Evolutionary conservation across 1,140 invertebrate species (phyloP), one percentile per base, ranked within the genome.

Genomic region (Phortica variegata): DNA sequence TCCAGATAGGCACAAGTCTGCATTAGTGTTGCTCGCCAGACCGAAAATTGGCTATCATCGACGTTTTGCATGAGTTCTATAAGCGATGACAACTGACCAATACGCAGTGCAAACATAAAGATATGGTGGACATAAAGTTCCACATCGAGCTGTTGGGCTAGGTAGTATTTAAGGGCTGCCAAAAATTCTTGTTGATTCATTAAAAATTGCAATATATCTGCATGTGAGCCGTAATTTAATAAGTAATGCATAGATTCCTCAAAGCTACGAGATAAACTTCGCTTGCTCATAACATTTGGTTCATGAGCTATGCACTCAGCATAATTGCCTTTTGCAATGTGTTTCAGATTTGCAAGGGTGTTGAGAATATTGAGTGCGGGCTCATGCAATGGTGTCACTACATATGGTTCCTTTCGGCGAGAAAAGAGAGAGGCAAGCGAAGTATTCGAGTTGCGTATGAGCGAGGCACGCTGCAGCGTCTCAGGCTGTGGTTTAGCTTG

Each of bases 171-270:
- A 0, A 89, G 65, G 2, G 85, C 84, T 16, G 84, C 80, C 0
- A 74, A 62, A 19, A 85, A 70, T 46, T 84, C 80, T 16, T 81
- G 79, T 15, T 87, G 82, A 45, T 82, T 83, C 45, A 89, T 77
- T 44, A 86, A 85, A 60, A 89, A 90, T 36, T 83, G 79, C 16
- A 89, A 78, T n/a, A 87, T 82, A 3, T 83, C 83, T 2, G 79
- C 77, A 50, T 83, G 81, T 16, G 83, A 86, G 3, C 87, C 88
- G 63, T 89, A 90, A 41, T 81, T 84, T 0, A 79, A 77, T 4
- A 90, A 73, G 75, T 90, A 90, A 65, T 86, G 87, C 1, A 87
- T 60, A 55, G 85, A 87, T 66, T 89, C 87, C 39, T 84, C 81
- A 55, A 87, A 88, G 48, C 84, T 84, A 45, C 84, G 78, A 0